These are phyloP conservation scores for Spea bombifrons DNA, from an alignment of 2,113 vertebrate genomes.

Conservation along the genomic window DNA sequence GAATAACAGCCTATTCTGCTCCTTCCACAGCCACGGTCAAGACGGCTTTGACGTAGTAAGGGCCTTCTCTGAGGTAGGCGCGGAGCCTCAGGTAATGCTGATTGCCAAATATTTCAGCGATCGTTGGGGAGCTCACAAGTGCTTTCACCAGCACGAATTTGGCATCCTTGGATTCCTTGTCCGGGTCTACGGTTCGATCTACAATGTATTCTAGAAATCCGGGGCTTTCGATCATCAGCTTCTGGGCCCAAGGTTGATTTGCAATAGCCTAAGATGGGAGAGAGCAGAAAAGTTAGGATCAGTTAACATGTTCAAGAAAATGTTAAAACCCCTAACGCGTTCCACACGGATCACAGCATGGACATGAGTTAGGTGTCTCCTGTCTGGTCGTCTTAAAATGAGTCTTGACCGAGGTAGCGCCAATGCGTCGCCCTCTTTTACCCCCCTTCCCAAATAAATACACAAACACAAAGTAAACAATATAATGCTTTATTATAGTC, in stretches of 20 bases:
- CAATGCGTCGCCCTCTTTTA: too few relatives aligned
- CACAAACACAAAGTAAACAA: too few relatives aligned
- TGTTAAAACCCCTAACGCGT: too few relatives aligned
- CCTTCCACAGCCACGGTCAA: slow-evolving; percentile 83
- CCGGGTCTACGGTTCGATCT: slow-evolving; percentile 82
- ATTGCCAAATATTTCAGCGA: slow-evolving; percentile 79
- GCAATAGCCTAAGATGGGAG: slow-evolving; percentile 76
- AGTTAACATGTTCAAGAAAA: too few relatives aligned
- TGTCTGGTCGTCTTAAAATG: too few relatives aligned
- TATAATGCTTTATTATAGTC: too few relatives aligned
- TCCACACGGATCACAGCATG: too few relatives aligned
- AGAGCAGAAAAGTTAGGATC: background rate
- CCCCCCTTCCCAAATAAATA: too few relatives aligned
- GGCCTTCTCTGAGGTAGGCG: slow-evolving; percentile 83
- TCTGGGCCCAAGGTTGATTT: slow-evolving; percentile 88
- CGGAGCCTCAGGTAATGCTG: slow-evolving; percentile 85
- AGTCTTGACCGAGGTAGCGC: too few relatives aligned
- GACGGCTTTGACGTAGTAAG: slow-evolving; percentile 84
- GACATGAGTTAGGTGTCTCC: too few relatives aligned
- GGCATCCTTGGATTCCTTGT: slow-evolving; percentile 88
- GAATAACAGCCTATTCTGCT: slow-evolving; percentile 71
- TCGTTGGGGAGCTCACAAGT: slow-evolving; percentile 77
- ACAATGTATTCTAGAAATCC: slow-evolving; percentile 91
- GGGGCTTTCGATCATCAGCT: slow-evolving; percentile 81
- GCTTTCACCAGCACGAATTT: slow-evolving; percentile 90